Conservation (phyloP, 2,888 invertebrate genomes). For the Iselma pallidipennis region DNA sequence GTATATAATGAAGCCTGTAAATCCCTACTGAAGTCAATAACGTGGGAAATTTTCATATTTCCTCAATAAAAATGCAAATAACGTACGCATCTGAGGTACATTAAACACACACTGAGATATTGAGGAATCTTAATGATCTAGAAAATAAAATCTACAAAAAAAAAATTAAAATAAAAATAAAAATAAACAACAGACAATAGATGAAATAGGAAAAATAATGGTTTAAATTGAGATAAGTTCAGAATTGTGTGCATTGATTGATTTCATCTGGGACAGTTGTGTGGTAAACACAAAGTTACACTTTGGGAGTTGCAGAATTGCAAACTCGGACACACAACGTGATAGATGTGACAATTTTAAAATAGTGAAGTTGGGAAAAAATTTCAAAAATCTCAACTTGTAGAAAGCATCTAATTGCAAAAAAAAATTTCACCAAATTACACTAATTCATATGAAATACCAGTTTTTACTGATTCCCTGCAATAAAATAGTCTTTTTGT, state of each 20-base stretch:
- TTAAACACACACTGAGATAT: constrained; percentile 28
- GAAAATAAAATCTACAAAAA: constrained; percentile 13
- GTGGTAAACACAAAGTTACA: not conserved
- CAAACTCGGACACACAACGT: not conserved
- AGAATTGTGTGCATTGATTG: not conserved
- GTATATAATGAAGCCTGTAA: constrained; percentile 24
- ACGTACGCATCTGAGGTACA: constrained; percentile 28
- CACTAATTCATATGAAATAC: no score
- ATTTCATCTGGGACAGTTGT: not conserved
- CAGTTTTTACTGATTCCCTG: no score
- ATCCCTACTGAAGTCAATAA: constrained; percentile 25
- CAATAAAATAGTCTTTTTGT: no score
- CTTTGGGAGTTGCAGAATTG: not conserved
- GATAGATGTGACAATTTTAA: not conserved
- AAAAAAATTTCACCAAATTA: no score
- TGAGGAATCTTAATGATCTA: constrained; percentile 21
- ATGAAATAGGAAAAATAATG: not conserved
- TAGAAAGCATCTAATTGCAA: not conserved
- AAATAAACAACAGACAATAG: not conserved
- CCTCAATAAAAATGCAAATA: constrained; percentile 28
- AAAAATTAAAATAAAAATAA: not conserved
- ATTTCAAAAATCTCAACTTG: not conserved
- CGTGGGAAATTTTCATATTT: constrained; percentile 26
- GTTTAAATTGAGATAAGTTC: not conserved
- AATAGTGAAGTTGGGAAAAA: not conserved